Evolutionary conservation across 2,113 vertebrate species (phyloP).

Genomic region (Onychorhynchus coronatus): DNA sequence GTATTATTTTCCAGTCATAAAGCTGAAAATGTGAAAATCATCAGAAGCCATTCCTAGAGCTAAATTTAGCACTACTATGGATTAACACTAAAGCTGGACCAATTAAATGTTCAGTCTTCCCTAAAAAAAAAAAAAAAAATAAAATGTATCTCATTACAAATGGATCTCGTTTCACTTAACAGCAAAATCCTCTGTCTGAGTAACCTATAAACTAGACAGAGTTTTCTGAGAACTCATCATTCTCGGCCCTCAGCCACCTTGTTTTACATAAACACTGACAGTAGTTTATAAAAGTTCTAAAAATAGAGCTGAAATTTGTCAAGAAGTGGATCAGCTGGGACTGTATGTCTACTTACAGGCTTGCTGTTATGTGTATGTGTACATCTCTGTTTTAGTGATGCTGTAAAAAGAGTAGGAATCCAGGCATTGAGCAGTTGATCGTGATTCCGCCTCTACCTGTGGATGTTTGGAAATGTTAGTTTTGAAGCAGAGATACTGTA

Average conservation of each 20-base stretch:
- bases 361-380: background rate
- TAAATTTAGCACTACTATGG: background rate
- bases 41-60: background rate
- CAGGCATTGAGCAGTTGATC: background rate
- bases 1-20: background rate
- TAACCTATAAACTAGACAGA: background rate
- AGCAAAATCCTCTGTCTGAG: background rate
- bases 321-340: background rate
- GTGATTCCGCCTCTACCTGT: background rate
- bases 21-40: background rate
- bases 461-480: background rate
- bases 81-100: background rate
- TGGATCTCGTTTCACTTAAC: background rate
- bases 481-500: background rate
- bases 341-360: background rate
- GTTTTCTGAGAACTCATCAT: background rate
- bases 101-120: background rate
- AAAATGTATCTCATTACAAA: background rate
- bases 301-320: constrained; percentile 25
- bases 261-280: background rate
- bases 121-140: background rate
- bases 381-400: background rate
- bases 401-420: background rate
- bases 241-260: background rate
- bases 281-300: constrained; percentile 31